These are phyloP conservation scores for Thamnophis sirtalis DNA, from an alignment of 2,113 vertebrate genomes.

Conservation along the genomic window DNA sequence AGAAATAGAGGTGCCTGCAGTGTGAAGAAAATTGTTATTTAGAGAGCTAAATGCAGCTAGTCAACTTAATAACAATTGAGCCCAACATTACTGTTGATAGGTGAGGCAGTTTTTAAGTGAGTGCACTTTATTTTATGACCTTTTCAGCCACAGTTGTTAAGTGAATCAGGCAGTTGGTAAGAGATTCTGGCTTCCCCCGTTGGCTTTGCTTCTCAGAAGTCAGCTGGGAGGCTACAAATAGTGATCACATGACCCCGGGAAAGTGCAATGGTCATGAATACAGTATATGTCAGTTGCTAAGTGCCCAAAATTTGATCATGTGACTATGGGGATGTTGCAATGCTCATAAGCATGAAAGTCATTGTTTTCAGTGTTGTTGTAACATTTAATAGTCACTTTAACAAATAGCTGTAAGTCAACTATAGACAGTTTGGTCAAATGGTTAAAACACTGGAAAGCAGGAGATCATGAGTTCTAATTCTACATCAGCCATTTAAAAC, in stretches of 20 bases:
- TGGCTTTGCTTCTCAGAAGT: background rate
- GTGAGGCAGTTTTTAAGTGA: background rate
- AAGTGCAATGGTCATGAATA: background rate
- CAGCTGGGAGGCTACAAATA: background rate
- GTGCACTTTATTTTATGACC: background rate
- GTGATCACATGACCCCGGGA: background rate
- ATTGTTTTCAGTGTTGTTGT: background rate
- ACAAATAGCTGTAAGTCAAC: background rate
- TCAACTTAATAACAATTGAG: background rate
- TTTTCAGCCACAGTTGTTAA: background rate
- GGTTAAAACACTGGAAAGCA: background rate
- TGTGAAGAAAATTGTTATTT: background rate
- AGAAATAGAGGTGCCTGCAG: constrained; percentile 18
- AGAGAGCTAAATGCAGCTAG: background rate
- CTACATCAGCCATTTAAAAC: background rate
- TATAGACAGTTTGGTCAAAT: background rate
- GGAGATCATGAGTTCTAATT: background rate
- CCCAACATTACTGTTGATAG: background rate
- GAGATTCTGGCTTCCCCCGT: background rate
- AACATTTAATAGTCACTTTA: background rate
- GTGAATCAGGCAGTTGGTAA: background rate
- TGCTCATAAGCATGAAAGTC: background rate
- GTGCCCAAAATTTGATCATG: background rate
- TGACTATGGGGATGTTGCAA: background rate
- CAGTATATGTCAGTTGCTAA: background rate